phyloP scores from a whole-genome alignment of 2,888 invertebrate species.

The Drosophila merina region DNA sequence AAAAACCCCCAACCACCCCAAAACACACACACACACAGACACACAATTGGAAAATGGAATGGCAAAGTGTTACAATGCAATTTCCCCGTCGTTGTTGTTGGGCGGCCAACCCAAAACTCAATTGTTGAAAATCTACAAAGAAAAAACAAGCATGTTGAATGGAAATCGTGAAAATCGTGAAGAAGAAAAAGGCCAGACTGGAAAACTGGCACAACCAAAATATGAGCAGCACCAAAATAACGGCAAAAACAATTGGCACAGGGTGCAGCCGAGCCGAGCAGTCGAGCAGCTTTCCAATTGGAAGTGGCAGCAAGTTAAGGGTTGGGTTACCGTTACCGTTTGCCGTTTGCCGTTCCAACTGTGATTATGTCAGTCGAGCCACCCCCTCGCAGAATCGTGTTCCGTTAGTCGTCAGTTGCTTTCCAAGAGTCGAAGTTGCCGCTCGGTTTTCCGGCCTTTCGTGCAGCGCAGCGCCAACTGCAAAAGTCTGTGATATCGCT shows the following conservation, averaged over 20 bases:
- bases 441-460: conserved; percentile 41
- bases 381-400: conserved; percentile 41
- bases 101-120: conserved; percentile 74
- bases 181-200: conserved; percentile 46
- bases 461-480: conserved; percentile 4
- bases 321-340: conserved; percentile 59
- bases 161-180: conserved; percentile 21
- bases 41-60: conserved; percentile 52
- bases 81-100: conserved; percentile 69
- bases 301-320: conserved; percentile 74
- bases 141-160: conserved; percentile 47
- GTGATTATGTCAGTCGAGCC: conserved; percentile 76
- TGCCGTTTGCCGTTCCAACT: conserved; percentile 39
- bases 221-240: conserved; percentile 54
- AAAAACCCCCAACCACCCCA: conserved; percentile 42
- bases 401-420: conserved; percentile 65
- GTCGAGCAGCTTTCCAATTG: conserved; percentile 62
- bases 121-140: conserved; percentile 61
- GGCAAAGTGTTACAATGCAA: conserved; percentile 73
- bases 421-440: conserved; percentile 76
- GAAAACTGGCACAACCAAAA: conserved; percentile 74
- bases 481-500: conserved; percentile 53
- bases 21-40: conserved; percentile 38
- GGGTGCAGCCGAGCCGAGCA: conserved; percentile 63
- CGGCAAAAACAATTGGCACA: conserved; percentile 55